These are phyloP conservation scores for Bos javanicus DNA, from an alignment of 2,113 vertebrate genomes.

Conservation along the genomic window DNA sequence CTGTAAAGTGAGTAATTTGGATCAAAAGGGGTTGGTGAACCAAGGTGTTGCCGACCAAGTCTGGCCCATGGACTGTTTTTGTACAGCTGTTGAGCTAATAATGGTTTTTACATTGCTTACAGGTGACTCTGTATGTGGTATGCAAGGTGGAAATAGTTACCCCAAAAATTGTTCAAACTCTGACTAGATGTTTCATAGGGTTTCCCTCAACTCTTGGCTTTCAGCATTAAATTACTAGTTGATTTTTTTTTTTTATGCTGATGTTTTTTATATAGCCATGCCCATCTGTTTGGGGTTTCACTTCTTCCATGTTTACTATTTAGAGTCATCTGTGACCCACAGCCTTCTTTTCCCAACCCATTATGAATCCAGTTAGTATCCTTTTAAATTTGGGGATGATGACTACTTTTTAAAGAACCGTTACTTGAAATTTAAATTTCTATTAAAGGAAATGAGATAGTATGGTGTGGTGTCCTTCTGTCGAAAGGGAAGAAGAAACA, in stretches of 20 bases:
- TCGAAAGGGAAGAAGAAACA: not conserved
- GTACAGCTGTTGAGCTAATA: not conserved
- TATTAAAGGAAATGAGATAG: not conserved
- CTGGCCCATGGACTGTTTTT: not conserved
- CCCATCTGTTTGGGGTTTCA: not conserved
- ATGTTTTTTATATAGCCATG: not conserved
- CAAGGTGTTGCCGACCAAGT: not conserved
- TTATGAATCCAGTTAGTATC: not conserved
- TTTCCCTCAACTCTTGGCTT: not conserved
- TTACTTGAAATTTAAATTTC: not conserved
- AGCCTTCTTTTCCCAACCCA: not conserved
- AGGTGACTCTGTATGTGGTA: not conserved
- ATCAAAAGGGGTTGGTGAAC: not conserved
- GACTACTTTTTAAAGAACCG: not conserved
- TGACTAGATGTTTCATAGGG: not conserved
- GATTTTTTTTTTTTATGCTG: not conserved
- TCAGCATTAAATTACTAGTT: not conserved
- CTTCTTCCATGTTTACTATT: not conserved
- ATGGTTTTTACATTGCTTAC: not conserved
- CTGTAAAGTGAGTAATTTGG: not conserved
- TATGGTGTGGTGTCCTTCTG: not conserved
- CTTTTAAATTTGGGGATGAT: not conserved
- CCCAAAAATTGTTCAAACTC: not conserved
- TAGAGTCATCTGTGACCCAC: not conserved
- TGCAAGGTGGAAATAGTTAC: not conserved